Evolutionary conservation across 64 coral and sea anemone species (phyloP).

Genomic region (Dendrophyllia cribrosa): DNA sequence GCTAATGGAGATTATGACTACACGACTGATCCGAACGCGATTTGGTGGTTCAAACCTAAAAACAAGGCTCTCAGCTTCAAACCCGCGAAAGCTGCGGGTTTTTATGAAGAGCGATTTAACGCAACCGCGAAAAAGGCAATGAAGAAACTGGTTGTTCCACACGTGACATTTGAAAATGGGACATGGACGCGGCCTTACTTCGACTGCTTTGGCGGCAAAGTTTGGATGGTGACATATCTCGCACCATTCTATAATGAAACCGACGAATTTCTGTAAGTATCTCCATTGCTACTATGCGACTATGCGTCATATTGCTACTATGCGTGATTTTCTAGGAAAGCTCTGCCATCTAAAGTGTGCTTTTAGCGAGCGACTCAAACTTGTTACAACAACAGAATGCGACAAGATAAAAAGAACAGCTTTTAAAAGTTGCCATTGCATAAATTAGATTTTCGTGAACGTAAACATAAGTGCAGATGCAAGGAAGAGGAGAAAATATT

Average conservation of each 20-base stretch:
- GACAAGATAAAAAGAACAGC: too few species aligned
- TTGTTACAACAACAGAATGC: too few species aligned
- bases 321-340: too few species aligned
- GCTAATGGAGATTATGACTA: constrained; percentile 57
- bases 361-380: too few species aligned
- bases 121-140: constrained; percentile 1
- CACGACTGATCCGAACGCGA: constrained; percentile 44
- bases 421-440: too few species aligned
- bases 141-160: constrained; percentile 19
- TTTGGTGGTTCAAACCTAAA: constrained; percentile 82
- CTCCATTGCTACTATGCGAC: neutral
- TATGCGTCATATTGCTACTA: too few species aligned
- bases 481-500: too few species aligned
- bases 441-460: too few species aligned
- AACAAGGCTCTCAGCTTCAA: constrained; percentile 24
- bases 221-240: constrained; percentile 96
- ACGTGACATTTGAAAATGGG: constrained; percentile 61
- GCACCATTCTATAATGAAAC: constrained; percentile 90
- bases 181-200: constrained; percentile 91
- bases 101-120: constrained; percentile 57
- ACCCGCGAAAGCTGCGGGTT: constrained; percentile 26
- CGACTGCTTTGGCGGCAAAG: constrained; percentile 95
- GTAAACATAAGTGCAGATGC: too few species aligned
- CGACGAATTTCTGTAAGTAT: constrained; percentile 92
- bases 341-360: neutral